phyloP scores from a whole-genome alignment of 2,888 invertebrate genomes.

The Aporophyla lueneburgensis region DNA sequence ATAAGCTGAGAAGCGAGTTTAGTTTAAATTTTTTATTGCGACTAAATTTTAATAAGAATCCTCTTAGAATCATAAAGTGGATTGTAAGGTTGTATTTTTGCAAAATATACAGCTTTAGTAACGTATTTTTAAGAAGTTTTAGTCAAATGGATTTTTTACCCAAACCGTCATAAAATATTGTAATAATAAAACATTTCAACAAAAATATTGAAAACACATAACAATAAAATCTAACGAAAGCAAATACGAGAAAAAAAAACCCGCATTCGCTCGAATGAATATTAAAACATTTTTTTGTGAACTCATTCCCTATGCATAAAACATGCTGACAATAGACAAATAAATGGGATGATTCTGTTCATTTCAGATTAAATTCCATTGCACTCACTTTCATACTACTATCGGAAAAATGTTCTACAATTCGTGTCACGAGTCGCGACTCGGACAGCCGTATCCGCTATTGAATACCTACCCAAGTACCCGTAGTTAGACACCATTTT shows the following conservation, averaged over 20 bases:
- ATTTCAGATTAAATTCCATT: slow-evolving; percentile 67
- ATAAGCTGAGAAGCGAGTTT: slow-evolving; percentile 11
- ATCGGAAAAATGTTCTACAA: slow-evolving; percentile 72
- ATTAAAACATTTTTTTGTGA: slow-evolving; percentile 16
- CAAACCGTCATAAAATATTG: no score
- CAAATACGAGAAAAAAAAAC: not conserved
- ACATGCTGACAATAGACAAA: slow-evolving; percentile 50
- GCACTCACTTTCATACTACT: slow-evolving; percentile 69
- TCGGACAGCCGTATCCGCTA: slow-evolving; percentile 72
- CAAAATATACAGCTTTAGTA: not conserved
- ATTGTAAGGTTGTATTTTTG: not conserved
- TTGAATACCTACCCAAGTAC: slow-evolving; percentile 73
- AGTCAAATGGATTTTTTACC: not conserved
- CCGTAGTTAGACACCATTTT: slow-evolving; percentile 78
- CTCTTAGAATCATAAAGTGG: not conserved
- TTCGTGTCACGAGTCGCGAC: slow-evolving; percentile 75
- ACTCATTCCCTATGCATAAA: slow-evolving; percentile 39
- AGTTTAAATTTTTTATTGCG: slow-evolving; percentile 38
- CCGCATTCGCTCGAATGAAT: slow-evolving; percentile 30
- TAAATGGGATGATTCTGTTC: slow-evolving; percentile 48
- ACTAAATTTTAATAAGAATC: slow-evolving; percentile 11
- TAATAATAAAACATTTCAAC: no score
- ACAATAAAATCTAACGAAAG: slow-evolving; percentile 11
- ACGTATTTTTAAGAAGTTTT: not conserved
- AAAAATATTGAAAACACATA: not conserved